Base-by-base conservation (phyloP, 1,140 invertebrate genomes). In the Bathynomus jamesi region DNA sequence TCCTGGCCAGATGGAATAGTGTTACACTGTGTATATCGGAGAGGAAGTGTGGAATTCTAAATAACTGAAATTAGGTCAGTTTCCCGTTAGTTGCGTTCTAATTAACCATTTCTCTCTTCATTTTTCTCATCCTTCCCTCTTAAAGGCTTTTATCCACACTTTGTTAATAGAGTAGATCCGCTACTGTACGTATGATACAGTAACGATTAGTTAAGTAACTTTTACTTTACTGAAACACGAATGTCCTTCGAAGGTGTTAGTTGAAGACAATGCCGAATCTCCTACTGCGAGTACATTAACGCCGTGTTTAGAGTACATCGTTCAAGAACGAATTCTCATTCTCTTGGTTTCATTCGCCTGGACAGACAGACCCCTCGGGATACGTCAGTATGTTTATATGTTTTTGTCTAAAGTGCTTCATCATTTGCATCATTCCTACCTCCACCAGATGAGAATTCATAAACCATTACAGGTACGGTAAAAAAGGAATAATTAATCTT, bases 381-480 rank as follows among this genome's bases (percentile, higher is more conserved):
- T 77, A 63, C 40, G 76, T 7, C 76, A 77, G 31, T 72, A 77
- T 67, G 72, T 67, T 27, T 77, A 72, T 66, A 61, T 77, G 21
- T 77, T 77, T 62, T 31, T 77, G 70, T 67, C 70, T 3, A 69
- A 69, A 2, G 72, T 77, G 4, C 62, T 77, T 8, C 70, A 77
- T 60, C 76, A 77, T 67, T 72, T 77, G 3, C 76, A 77, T 29
- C 76, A 77, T 61, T 71, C 76, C 11, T 72, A 72, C 17, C 66
- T 77, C 28, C 76, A 77, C 65, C 76, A 77, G 32, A 65, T 66
- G 1, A 66, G 69, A 40, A 74, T 77, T 65, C 76, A 77, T 46
- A 77, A 74, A 24, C 67, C 76, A 11, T 62, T 77, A 0, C 76
- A 77, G 67, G 76, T 77, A 62, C 30, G 69, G 21, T 53, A 53